phyloP scores from a whole-genome alignment of 2,888 invertebrate genomes.

The Synergus umbraculus region DNA sequence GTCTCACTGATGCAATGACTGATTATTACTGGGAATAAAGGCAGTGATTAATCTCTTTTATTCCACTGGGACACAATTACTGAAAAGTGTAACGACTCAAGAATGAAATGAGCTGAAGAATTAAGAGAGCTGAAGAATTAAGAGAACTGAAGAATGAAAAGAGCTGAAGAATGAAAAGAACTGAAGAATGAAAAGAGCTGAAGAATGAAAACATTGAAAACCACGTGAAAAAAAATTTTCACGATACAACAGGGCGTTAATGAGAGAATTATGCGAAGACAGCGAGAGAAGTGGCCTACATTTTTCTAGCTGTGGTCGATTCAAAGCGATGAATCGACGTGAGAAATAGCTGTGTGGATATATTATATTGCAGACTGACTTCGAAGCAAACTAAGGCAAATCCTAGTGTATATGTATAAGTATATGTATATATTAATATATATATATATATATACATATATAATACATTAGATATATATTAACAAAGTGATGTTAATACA shows the following conservation, averaged over 20 bases:
- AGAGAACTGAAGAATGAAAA: too few relatives aligned
- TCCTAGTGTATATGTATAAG: not conserved
- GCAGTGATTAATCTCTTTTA: constrained; percentile 21
- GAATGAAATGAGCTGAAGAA: not conserved
- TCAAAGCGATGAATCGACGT: not conserved
- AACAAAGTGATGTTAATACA: constrained; percentile 21
- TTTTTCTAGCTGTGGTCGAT: not conserved
- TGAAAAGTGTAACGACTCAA: constrained; percentile 5
- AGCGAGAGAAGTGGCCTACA: not conserved
- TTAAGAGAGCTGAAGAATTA: not conserved
- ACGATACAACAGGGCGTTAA: not conserved
- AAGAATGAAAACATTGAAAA: constrained; percentile 26
- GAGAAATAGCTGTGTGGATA: constrained; percentile 1
- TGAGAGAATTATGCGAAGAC: not conserved
- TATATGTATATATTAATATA: too few relatives aligned
- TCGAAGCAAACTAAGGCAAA: not conserved
- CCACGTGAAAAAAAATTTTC: not conserved
- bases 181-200: too few relatives aligned
- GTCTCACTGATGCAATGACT: constrained; percentile 9
- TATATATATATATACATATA: too few relatives aligned
- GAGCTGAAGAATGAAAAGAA: constrained; percentile 6
- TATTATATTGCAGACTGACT: not conserved
- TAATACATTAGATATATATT: too few relatives aligned
- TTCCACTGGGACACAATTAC: constrained; percentile 32
- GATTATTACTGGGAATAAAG: not conserved